Conservation (phyloP, 2,797 vertebrate species). For the Clamator glandarius region DNA sequence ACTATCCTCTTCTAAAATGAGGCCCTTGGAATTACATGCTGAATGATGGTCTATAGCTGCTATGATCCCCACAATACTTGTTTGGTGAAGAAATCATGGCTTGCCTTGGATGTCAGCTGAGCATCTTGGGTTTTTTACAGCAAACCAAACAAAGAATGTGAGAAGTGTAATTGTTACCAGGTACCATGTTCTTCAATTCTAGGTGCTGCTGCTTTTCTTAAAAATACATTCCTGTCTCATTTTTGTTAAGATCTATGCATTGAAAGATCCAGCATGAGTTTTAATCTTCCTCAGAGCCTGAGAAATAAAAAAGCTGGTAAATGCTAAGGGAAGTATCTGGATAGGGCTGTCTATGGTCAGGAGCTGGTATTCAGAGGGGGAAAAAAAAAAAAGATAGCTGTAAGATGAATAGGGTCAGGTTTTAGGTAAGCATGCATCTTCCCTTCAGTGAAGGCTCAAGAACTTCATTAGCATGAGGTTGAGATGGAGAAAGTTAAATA, state of each 20-base stretch:
- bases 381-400: background rate
- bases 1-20: background rate
- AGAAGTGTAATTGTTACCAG: background rate
- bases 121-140: background rate
- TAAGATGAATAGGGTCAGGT: background rate
- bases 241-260: background rate
- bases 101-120: background rate
- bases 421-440: background rate
- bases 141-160: background rate
- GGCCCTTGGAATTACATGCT: background rate
- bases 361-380: background rate
- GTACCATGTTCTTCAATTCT: background rate
- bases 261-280: slow-evolving; percentile 5
- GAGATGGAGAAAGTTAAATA: background rate
- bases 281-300: background rate
- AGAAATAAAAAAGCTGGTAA: background rate
- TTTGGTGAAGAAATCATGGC: background rate
- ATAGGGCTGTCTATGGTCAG: background rate
- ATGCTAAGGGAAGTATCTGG: background rate
- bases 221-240: background rate
- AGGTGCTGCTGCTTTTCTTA: slow-evolving; percentile 23
- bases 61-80: background rate
- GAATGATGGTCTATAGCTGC: background rate
- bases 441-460: background rate
- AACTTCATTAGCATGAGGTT: background rate